A percentile compares a stretch with the other conserved stretches of the same genome.
Conservation (phyloP, 1,140 invertebrate genomes). For the Halyomorpha halys region DNA sequence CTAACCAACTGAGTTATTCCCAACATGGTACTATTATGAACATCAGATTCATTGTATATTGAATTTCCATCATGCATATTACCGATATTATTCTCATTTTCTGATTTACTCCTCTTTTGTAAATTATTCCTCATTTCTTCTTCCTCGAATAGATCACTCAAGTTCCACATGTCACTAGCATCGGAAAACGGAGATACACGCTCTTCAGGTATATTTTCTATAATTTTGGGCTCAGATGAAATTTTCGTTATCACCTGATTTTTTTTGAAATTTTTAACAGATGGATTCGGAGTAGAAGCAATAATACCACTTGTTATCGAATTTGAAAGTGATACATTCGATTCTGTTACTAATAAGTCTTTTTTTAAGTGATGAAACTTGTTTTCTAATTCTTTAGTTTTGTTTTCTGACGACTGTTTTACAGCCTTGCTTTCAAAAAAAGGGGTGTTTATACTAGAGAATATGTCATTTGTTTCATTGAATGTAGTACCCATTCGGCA, state of each 20-base stretch:
- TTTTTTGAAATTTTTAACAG: conserved; percentile 14
- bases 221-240: not conserved
- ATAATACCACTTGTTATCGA: not conserved
- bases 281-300: not conserved
- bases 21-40: conserved; percentile 16
- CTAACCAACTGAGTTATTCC: conserved; percentile 26
- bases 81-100: not conserved
- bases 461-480: too few species aligned
- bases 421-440: too few species aligned
- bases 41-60: not conserved
- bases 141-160: conserved; percentile 25
- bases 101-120: too few species aligned
- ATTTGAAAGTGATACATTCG: too few species aligned
- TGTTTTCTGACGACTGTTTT: too few species aligned
- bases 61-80: not conserved
- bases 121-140: not conserved
- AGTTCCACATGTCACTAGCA: conserved; percentile 20
- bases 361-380: too few species aligned
- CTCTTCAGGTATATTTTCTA: not conserved
- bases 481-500: not conserved
- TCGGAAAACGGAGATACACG: not conserved
- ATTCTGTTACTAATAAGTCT: too few species aligned
- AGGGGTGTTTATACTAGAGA: too few species aligned
- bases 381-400: too few species aligned
- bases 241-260: not conserved